Conservation (phyloP, 2,888 invertebrate genomes). For the Temnothorax unifasciatus region DNA sequence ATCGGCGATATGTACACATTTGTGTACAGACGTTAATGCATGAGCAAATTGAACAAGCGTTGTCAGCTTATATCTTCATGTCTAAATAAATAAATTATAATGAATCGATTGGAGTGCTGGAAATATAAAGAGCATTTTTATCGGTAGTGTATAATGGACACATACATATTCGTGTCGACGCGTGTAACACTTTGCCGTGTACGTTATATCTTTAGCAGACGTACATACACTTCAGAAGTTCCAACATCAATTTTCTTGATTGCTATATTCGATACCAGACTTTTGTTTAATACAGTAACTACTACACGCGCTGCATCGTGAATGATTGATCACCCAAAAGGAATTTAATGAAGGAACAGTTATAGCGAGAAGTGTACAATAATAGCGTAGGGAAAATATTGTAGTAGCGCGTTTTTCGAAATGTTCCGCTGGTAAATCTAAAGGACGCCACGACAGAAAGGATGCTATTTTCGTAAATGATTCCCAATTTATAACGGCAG, state of each 20-base stretch:
- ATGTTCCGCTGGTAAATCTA: too few species aligned
- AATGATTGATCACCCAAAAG: slow-evolving; percentile 44
- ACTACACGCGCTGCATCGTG: slow-evolving; percentile 32
- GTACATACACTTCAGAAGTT: slow-evolving; percentile 35
- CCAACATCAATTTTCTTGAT: slow-evolving; percentile 44
- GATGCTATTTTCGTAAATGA: neutral
- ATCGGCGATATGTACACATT: neutral
- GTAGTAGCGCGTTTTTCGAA: neutral
- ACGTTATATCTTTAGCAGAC: slow-evolving; percentile 25
- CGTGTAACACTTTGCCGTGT: neutral
- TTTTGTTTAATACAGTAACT: slow-evolving; percentile 1
- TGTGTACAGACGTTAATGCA: neutral
- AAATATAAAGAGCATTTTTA: neutral
- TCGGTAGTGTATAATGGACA: neutral
- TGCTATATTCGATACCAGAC: slow-evolving; percentile 26
- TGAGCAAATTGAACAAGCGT: neutral
- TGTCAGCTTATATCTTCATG: neutral
- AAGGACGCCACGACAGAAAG: too few species aligned
- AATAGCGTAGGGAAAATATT: slow-evolving; percentile 35
- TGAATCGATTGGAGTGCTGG: neutral
- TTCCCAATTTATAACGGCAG: neutral
- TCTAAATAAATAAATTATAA: slow-evolving; percentile 19
- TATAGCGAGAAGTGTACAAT: slow-evolving; percentile 25
- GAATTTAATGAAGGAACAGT: slow-evolving; percentile 45
- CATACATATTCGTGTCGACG: neutral